Evolutionary conservation across 2,888 invertebrate species (phyloP).

Genomic region (Byasa hedistus): DNA sequence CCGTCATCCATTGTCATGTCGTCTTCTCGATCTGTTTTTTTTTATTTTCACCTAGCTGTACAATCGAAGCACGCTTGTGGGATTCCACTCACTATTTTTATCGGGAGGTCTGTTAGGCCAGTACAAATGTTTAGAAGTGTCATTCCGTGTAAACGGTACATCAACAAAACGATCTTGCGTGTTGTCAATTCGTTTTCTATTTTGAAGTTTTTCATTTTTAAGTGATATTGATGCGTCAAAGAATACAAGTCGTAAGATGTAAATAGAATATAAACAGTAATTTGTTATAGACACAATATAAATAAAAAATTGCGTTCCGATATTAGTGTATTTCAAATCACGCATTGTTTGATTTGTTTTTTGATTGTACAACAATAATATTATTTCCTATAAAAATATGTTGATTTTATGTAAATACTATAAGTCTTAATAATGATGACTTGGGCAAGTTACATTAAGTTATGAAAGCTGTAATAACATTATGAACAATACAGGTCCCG

Average conservation of each 20-base stretch:
- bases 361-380: too few relatives aligned
- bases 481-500: too few relatives aligned
- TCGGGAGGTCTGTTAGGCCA: conserved; percentile 77
- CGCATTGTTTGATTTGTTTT: too few relatives aligned
- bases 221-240: conserved; percentile 3
- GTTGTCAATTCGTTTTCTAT: conserved; percentile 3
- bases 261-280: background rate
- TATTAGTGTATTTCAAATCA: too few relatives aligned
- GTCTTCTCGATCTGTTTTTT: conserved; percentile 74
- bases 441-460: too few relatives aligned
- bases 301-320: background rate
- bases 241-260: background rate
- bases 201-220: background rate
- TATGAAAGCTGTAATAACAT: too few relatives aligned
- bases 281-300: background rate
- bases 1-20: conserved; percentile 76
- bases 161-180: conserved; percentile 58
- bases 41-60: conserved; percentile 78
- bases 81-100: conserved; percentile 73
- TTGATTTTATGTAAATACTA: too few relatives aligned
- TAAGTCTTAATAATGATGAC: too few relatives aligned
- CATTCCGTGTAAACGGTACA: conserved; percentile 64
- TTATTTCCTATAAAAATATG: too few relatives aligned
- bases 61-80: conserved; percentile 75
- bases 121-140: conserved; percentile 75